These are phyloP conservation scores for Chloebia gouldiae DNA, from an alignment of 2,113 vertebrate species.

Conservation along the genomic window DNA sequence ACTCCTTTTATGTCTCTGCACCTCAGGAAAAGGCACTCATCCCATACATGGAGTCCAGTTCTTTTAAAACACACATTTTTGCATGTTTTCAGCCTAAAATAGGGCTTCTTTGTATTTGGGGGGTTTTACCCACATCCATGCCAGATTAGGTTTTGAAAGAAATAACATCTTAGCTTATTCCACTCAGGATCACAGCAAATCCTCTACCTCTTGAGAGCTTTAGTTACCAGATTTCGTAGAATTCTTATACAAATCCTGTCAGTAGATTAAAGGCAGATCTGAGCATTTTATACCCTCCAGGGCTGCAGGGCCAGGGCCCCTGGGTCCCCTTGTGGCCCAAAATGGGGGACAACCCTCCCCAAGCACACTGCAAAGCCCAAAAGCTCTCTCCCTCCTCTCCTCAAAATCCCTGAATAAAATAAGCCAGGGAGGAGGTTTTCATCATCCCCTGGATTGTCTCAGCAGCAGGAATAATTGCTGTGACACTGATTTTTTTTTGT, in stretches of 20 bases:
- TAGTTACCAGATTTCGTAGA: background rate
- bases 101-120: background rate
- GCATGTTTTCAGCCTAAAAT: background rate
- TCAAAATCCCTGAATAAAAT: background rate
- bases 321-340: background rate
- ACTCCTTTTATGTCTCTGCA: background rate
- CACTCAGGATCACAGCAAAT: background rate
- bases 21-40: background rate
- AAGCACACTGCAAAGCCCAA: background rate
- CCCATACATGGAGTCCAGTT: background rate
- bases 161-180: background rate
- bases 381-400: background rate
- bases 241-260: slow-evolving; percentile 10
- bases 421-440: background rate
- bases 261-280: background rate
- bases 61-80: background rate
- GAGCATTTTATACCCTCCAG: background rate
- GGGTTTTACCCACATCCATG: background rate
- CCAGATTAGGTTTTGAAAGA: background rate
- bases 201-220: background rate
- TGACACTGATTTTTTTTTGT: background rate
- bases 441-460: background rate
- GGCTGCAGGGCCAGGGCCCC: background rate
- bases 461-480: background rate
- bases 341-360: background rate